phyloP scores from a whole-genome alignment of 2,888 invertebrate genomes.

The Exocentrus adspersus region DNA sequence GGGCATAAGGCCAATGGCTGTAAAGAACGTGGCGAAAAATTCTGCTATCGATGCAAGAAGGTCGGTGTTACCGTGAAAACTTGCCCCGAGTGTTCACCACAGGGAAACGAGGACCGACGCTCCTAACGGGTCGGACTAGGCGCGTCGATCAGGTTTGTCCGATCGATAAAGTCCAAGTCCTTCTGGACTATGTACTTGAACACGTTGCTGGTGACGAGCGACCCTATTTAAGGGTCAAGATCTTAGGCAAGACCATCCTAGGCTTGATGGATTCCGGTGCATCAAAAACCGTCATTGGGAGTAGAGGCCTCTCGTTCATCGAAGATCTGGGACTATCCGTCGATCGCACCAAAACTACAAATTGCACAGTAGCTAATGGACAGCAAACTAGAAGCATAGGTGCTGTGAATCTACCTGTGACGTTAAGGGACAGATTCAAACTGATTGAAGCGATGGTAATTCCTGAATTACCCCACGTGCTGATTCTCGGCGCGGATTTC shows the following conservation, averaged over 20 bases:
- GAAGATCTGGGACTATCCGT: neutral
- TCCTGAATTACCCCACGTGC: conserved; percentile 26
- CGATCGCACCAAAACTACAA: neutral
- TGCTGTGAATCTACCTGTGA: conserved; percentile 24
- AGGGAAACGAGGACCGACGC: conserved; percentile 10
- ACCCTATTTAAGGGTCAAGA: conserved; percentile 10
- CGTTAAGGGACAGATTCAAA: conserved; percentile 22
- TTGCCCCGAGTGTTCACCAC: conserved; percentile 13
- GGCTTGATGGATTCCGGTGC: conserved; percentile 17
- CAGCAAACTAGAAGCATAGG: conserved; percentile 25
- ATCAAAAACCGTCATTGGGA: neutral
- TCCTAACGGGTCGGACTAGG: conserved; percentile 1
- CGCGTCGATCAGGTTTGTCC: neutral
- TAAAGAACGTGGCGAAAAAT: neutral
- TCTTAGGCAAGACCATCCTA: conserved; percentile 7
- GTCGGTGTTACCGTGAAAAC: neutral
- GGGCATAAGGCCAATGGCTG: conserved; percentile 14
- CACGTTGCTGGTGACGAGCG: conserved; percentile 10
- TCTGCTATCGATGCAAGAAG: conserved; percentile 8
- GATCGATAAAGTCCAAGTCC: conserved; percentile 4
- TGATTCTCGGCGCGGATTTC: conserved; percentile 37
- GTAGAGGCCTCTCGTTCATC: neutral
- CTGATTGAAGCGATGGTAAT: conserved; percentile 36
- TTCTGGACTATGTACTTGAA: conserved; percentile 17
- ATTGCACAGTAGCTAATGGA: conserved; percentile 37